phyloP scores from a whole-genome alignment of 2,113 vertebrate genomes.

The Tangachromis dhanisi region DNA sequence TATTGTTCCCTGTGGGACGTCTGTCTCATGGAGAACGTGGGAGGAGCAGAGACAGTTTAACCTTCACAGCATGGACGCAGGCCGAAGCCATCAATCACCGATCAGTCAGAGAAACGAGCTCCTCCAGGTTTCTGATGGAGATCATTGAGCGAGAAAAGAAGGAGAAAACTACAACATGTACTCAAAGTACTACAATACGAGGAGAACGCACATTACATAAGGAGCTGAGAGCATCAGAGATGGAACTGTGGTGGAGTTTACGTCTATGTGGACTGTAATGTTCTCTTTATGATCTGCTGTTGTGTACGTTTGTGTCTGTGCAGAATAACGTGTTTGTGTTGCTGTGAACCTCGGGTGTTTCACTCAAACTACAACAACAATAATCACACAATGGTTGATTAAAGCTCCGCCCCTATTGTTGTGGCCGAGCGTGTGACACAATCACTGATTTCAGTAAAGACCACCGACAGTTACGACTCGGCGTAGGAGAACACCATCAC shows the following conservation, averaged over 20 bases:
- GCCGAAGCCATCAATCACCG: background rate
- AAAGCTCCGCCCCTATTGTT: background rate
- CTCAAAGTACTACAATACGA: background rate
- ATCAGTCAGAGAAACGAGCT: background rate
- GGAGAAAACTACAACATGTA: background rate
- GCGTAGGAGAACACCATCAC: background rate
- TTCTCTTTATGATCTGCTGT: background rate
- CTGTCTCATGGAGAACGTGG: background rate
- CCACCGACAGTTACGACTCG: rapidly evolving
- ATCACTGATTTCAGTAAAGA: background rate
- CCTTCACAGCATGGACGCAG: background rate
- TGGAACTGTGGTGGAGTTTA: background rate
- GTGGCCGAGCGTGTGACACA: rapidly evolving
- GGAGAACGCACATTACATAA: background rate
- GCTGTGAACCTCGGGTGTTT: background rate
- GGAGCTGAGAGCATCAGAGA: background rate
- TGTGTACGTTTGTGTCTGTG: background rate
- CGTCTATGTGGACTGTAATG: rapidly evolving
- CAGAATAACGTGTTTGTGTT: background rate
- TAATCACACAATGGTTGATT: background rate
- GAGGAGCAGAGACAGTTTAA: background rate
- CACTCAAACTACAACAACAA: background rate
- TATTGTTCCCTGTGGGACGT: background rate
- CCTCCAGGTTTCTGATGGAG: background rate
- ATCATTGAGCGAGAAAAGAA: background rate